phyloP scores from a whole-genome alignment of 2,888 invertebrate genomes.

The Yponomeuta evonymella region DNA sequence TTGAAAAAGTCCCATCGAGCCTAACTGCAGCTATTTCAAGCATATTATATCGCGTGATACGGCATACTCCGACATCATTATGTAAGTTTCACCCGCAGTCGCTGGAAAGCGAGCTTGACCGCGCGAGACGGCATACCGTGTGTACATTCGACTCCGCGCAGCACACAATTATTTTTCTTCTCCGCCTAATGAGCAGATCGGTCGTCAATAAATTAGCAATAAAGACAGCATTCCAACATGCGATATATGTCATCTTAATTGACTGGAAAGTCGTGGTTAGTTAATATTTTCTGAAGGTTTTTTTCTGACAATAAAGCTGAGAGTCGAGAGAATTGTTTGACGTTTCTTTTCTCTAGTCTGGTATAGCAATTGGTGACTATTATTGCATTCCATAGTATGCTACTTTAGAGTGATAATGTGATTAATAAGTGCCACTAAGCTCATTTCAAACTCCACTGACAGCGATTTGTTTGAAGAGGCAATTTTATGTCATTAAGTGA shows the following conservation, averaged over 20 bases:
- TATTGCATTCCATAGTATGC: too few species aligned
- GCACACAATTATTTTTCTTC: constrained; percentile 38
- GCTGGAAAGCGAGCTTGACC: constrained; percentile 36
- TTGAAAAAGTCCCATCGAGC: not conserved
- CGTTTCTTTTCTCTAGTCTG: too few species aligned
- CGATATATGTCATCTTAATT: constrained; percentile 25
- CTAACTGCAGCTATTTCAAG: not conserved
- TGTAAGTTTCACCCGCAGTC: constrained; percentile 39
- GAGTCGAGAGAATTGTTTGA: not conserved
- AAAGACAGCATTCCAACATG: constrained; percentile 43
- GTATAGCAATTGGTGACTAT: too few species aligned
- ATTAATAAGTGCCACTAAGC: not conserved
- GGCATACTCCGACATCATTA: constrained; percentile 33
- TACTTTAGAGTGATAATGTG: not conserved
- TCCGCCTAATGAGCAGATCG: constrained; percentile 54
- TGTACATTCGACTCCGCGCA: constrained; percentile 29
- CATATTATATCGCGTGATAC: constrained; percentile 3
- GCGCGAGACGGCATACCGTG: constrained; percentile 55
- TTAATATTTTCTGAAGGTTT: not conserved
- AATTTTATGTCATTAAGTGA: too few species aligned
- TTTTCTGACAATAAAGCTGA: not conserved
- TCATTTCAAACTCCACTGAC: not conserved
- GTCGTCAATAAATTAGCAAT: constrained; percentile 13
- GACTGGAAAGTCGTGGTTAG: constrained; percentile 24
- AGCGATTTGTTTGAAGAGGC: not conserved